Base-by-base conservation (phyloP, 1,140 invertebrate genomes). In the Philopotamus ludificatus region DNA sequence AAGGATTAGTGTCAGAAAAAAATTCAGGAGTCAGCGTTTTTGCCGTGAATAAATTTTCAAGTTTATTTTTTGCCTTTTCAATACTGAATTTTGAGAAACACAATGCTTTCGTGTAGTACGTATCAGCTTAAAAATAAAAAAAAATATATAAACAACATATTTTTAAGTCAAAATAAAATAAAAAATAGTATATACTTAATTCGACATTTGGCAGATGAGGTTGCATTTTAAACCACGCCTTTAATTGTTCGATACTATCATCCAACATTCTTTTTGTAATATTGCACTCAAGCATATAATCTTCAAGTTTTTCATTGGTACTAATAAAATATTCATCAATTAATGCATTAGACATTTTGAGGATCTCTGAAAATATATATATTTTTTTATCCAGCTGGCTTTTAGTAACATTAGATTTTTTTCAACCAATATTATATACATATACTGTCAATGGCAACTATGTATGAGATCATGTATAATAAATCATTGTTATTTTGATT, bases 11-110 rank as follows among this genome's bases (percentile, higher is more conserved):
- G 7, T 22, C n/a, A 7, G 15, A 10, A 44, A 44, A 59, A 25
- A 45, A 59, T 15, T 59, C 57, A 15, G 57, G 41, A 39, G 23
- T 44, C 8, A 18, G 10, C 7, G 34, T 20, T 21, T 42, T 42
- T 1, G 41, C 57, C 57, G 25, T 18, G 25, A 59, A 47, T n/a
- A 44, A 59, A 44, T 59, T 59, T 44, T 59, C 57, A 34, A 59
- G 15, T 23, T 59, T 59, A 15, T 25, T 21, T 21, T 59, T 59
- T 10, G 57, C 28, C 28, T 44, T 44, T n/a, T 59, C 57, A 1
- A 44, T 16, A 16, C 28, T 59, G 21, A 21, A 59, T 20, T 44
- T 44, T n/a, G n/a, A n/a, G n/a, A n/a, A n/a, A n/a, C n/a, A n/a
- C n/a, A n/a, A n/a, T n/a, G n/a, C n/a, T n/a, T n/a, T n/a, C n/a